These are phyloP conservation scores for Macrosoma leucophasiata DNA, from an alignment of 2,888 invertebrate species.

Conservation along the genomic window DNA sequence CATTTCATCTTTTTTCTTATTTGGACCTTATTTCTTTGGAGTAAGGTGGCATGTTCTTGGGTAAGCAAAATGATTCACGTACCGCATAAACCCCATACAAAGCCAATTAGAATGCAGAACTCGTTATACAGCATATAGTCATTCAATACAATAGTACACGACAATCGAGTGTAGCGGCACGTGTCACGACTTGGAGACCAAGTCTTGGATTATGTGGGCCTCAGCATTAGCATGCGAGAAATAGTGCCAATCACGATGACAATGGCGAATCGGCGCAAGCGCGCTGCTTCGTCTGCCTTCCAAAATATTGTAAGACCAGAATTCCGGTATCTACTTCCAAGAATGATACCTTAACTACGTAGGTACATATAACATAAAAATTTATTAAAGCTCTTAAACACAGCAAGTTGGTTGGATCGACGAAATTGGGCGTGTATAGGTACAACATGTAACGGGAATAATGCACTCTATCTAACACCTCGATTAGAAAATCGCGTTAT, in stretches of 20 bases:
- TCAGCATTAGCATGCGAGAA: constrained; percentile 15
- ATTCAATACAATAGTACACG: constrained; percentile 32
- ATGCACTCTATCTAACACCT: too few relatives aligned
- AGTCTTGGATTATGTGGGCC: constrained; percentile 27
- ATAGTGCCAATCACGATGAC: not conserved
- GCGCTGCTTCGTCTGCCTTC: too few relatives aligned
- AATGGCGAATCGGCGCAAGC: not conserved
- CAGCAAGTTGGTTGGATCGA: too few relatives aligned
- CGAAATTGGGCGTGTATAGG: too few relatives aligned
- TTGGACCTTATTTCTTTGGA: constrained; percentile 11
- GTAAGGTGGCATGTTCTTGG: constrained; percentile 12
- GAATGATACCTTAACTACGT: too few relatives aligned
- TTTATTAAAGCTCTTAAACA: too few relatives aligned
- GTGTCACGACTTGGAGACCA: constrained; percentile 41
- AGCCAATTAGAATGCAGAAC: constrained; percentile 55
- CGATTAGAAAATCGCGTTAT: too few relatives aligned
- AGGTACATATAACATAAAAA: too few relatives aligned
- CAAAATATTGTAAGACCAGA: too few relatives aligned
- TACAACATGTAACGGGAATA: too few relatives aligned
- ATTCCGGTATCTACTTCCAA: too few relatives aligned
- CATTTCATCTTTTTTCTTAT: too few relatives aligned
- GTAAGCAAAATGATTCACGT: constrained; percentile 26
- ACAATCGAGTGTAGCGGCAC: constrained; percentile 35
- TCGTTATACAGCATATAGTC: constrained; percentile 40
- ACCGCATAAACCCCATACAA: constrained; percentile 38